Percentiles rank a stretch among this genome's conserved stretches.
phyloP scores from a whole-genome alignment of 2,797 vertebrate species.

The Arrhamphus sclerolepis region DNA sequence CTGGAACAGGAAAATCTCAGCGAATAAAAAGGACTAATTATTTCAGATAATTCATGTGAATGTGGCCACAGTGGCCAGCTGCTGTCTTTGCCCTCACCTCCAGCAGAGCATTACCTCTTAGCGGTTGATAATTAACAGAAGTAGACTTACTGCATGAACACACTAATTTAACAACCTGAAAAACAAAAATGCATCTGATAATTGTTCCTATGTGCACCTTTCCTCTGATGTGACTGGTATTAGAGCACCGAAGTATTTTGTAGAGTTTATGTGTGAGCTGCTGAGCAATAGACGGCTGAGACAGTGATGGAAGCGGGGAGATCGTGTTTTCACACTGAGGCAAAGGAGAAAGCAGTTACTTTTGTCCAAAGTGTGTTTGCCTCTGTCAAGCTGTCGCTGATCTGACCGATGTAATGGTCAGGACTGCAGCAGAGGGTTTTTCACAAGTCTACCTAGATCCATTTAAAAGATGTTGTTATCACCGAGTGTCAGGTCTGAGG shows the following conservation, averaged over 20 bases:
- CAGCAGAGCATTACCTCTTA: conserved; percentile 14
- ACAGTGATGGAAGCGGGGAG: conserved; percentile 50
- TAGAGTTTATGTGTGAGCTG: conserved; percentile 28
- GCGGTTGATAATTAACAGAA: conserved; percentile 18
- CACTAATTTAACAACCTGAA: conserved; percentile 4
- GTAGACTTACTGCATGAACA: conserved; percentile 5
- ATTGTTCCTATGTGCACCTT: conserved; percentile 9
- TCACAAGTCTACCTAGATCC: conserved; percentile 7
- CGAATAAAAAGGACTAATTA: not conserved
- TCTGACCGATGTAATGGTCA: conserved; percentile 35
- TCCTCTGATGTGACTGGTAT: conserved; percentile 1
- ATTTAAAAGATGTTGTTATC: conserved; percentile 8
- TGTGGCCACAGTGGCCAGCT: conserved; percentile 4
- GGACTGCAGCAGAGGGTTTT: conserved; percentile 7
- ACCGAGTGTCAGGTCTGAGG: conserved; percentile 3
- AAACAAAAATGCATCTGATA: not conserved
- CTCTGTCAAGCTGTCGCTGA: conserved; percentile 20
- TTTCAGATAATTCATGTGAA: conserved; percentile 1
- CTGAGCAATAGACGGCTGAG: conserved; percentile 48
- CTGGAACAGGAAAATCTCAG: not conserved
- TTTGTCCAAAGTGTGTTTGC: conserved; percentile 27
- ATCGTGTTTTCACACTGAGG: conserved; percentile 44
- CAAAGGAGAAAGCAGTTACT: conserved; percentile 39
- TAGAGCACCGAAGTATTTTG: conserved; percentile 1
- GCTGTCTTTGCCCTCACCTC: conserved; percentile 12